Conservation (phyloP, 2,113 vertebrate species). For the Saguinus midas region DNA sequence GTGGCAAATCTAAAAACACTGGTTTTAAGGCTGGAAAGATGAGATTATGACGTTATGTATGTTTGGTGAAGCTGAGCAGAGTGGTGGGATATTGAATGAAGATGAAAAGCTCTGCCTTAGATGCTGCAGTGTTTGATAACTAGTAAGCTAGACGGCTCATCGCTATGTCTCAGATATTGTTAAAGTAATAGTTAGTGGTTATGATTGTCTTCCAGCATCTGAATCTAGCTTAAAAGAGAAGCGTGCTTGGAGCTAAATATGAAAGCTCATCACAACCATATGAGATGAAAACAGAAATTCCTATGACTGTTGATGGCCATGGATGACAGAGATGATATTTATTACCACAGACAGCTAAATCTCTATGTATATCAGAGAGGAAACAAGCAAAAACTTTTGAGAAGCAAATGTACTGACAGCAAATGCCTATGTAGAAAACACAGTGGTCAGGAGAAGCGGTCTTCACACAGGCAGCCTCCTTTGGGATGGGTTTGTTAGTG, state of each 20-base stretch:
- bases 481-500: slow-evolving; percentile 52
- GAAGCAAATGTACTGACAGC: slow-evolving; percentile 71
- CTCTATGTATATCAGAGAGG: slow-evolving; percentile 65
- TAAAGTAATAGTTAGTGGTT: slow-evolving; percentile 76
- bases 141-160: slow-evolving; percentile 48
- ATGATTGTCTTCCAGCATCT: slow-evolving; percentile 71
- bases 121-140: slow-evolving; percentile 53
- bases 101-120: slow-evolving; percentile 1
- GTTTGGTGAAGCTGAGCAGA: background rate
- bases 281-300: slow-evolving; percentile 74
- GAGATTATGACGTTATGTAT: background rate
- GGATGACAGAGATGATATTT: slow-evolving; percentile 80
- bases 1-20: background rate
- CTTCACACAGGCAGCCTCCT: slow-evolving; percentile 25
- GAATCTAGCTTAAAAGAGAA: slow-evolving; percentile 74
- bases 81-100: background rate
- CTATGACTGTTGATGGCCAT: slow-evolving; percentile 73
- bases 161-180: slow-evolving; percentile 53
- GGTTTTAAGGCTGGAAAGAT: background rate
- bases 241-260: slow-evolving; percentile 80
- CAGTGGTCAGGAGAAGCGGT: slow-evolving; percentile 39
- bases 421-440: slow-evolving; percentile 66
- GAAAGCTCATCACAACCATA: slow-evolving; percentile 72
- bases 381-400: slow-evolving; percentile 73
- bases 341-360: slow-evolving; percentile 79